A percentile compares a stretch with the other conserved stretches of the same genome.
Conservation (phyloP, 2,113 vertebrate genomes). For the Cacatua alba region DNA sequence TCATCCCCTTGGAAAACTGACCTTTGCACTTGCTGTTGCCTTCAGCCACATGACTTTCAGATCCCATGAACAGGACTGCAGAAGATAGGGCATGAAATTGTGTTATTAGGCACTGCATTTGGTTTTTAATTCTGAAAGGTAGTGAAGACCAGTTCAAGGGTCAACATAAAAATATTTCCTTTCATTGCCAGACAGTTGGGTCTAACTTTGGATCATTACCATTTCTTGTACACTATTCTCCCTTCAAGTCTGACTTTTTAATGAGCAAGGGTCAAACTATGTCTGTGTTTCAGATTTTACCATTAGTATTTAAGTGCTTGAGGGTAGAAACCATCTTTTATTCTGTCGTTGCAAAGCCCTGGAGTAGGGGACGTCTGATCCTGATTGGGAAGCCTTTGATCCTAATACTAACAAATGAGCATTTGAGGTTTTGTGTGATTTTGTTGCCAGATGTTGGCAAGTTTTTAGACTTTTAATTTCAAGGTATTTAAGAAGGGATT, state of each 20-base stretch:
- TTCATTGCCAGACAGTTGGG: neutral
- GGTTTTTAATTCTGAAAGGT: neutral
- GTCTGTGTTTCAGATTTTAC: neutral
- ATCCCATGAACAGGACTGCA: neutral
- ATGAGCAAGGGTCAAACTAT: neutral
- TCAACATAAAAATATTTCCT: neutral
- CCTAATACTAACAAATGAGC: neutral
- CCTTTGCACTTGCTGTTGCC: neutral
- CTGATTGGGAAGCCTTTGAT: slow-evolving; percentile 2
- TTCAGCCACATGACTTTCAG: neutral
- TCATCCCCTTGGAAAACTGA: neutral
- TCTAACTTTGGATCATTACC: neutral
- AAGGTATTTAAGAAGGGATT: neutral
- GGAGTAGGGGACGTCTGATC: neutral
- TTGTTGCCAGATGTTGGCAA: neutral
- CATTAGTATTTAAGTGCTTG: neutral
- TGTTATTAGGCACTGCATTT: neutral
- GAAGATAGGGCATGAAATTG: neutral
- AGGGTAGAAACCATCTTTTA: slow-evolving; percentile 10
- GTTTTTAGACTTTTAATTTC: neutral
- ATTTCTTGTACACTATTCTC: neutral
- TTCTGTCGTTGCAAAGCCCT: neutral
- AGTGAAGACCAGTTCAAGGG: neutral
- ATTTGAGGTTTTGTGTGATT: neutral
- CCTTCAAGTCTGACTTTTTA: neutral